Conservation (phyloP, 2,113 vertebrate genomes). For the Anser brachyrhynchus region DNA sequence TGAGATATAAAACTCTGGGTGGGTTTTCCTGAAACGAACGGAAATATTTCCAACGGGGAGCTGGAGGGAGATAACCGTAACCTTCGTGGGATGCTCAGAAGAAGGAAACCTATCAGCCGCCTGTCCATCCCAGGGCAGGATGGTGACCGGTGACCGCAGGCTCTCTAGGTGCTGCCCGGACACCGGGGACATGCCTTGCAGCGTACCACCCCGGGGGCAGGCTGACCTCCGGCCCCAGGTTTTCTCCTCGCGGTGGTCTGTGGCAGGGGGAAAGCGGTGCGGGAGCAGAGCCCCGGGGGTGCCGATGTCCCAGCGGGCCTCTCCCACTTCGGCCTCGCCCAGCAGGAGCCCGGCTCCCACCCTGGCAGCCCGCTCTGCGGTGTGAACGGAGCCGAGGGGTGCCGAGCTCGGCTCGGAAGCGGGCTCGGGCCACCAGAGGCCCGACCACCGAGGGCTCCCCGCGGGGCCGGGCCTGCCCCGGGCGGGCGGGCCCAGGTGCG, state of each 20-base stretch:
- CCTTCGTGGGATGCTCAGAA: rapidly evolving
- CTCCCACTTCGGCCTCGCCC: background rate
- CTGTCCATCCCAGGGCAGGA: background rate
- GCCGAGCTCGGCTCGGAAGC: too few species aligned
- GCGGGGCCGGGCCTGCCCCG: too few species aligned
- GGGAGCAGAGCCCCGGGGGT: background rate
- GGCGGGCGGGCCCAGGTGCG: background rate
- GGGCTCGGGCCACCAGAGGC: too few species aligned
- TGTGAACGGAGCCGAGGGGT: background rate
- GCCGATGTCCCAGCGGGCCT: rapidly evolving
- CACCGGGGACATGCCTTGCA: rapidly evolving
- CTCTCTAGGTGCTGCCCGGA: background rate
- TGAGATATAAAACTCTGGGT: background rate
- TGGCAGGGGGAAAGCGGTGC: background rate
- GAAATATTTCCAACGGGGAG: background rate
- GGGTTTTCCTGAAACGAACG: background rate
- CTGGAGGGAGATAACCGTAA: background rate
- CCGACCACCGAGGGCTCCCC: too few species aligned
- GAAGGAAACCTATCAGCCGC: rapidly evolving
- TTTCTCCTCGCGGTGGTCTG: background rate
- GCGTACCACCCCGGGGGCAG: background rate
- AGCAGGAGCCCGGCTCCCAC: background rate
- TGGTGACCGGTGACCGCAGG: rapidly evolving
- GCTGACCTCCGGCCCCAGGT: background rate
- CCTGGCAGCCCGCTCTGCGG: rapidly evolving